Percentiles rank a stretch among this genome's conserved stretches.
These are phyloP conservation scores for Talpa occidentalis DNA, from an alignment of 2,113 vertebrate species.

Conservation along the genomic window DNA sequence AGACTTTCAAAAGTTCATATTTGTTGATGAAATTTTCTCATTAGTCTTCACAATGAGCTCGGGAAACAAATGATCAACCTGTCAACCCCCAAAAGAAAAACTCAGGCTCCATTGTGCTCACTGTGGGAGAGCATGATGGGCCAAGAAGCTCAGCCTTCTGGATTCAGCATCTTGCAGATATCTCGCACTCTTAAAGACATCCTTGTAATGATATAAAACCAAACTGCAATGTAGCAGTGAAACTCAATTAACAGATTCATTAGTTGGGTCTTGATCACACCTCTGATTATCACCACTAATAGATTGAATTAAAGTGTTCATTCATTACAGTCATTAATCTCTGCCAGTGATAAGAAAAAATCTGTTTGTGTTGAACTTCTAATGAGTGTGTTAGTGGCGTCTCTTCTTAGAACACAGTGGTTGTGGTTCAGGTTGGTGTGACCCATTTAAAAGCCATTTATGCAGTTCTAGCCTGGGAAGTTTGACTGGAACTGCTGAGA, in stretches of 20 bases:
- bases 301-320: conserved; percentile 42
- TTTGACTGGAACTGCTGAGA: not conserved
- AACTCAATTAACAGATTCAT: conserved; percentile 32
- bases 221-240: not conserved
- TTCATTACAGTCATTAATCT: conserved; percentile 39
- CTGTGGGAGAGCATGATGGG: not conserved
- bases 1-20: conserved; percentile 65
- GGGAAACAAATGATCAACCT: conserved; percentile 45
- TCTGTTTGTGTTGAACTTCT: conserved; percentile 7
- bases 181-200: not conserved
- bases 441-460: conserved; percentile 7
- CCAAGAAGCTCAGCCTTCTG: not conserved
- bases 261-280: conserved; percentile 39
- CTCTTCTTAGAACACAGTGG: not conserved
- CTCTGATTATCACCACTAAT: conserved; percentile 28
- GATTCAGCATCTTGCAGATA: not conserved
- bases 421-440: not conserved
- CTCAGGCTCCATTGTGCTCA: not conserved
- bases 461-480: not conserved
- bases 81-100: not conserved
- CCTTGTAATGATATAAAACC: conserved; percentile 30
- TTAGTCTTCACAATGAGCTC: conserved; percentile 45
- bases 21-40: conserved; percentile 62
- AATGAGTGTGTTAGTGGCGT: not conserved
- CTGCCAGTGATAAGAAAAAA: conserved; percentile 21